phyloP scores from a whole-genome alignment of 2,797 vertebrate genomes.

The Acanthis flammea region DNA sequence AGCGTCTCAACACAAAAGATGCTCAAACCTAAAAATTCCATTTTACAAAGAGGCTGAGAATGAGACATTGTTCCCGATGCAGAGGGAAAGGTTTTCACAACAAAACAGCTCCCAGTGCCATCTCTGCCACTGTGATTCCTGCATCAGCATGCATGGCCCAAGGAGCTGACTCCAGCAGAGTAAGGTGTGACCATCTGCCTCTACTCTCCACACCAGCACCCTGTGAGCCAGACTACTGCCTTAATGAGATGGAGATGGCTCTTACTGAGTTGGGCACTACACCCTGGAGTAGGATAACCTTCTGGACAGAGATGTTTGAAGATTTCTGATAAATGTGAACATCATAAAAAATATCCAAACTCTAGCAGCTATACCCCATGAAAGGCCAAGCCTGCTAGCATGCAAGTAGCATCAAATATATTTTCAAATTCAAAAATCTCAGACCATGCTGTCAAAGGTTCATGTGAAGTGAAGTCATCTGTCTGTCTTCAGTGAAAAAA shows the following conservation, averaged over 20 bases:
- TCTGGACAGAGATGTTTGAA: background rate
- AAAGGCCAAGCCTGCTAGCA: background rate
- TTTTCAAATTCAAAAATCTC: background rate
- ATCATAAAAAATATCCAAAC: background rate
- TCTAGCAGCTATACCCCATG: background rate
- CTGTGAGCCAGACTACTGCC: background rate
- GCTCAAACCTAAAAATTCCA: background rate
- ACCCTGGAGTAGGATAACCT: background rate
- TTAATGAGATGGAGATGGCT: background rate
- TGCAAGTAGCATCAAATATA: background rate
- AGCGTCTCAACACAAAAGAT: background rate
- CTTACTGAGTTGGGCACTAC: background rate
- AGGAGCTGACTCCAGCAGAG: background rate
- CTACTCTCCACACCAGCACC: accelerated
- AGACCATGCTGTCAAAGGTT: accelerated
- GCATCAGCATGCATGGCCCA: background rate
- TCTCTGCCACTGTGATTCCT: background rate
- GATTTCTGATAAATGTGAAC: background rate
- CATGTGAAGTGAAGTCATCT: background rate
- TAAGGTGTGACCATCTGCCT: background rate
- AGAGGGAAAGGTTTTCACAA: background rate
- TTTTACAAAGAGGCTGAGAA: background rate
- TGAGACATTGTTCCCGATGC: background rate
- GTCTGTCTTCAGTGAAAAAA: background rate
- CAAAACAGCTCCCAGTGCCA: background rate